Base-by-base conservation (phyloP, 2,888 invertebrate genomes). In the Selenia dentaria region DNA sequence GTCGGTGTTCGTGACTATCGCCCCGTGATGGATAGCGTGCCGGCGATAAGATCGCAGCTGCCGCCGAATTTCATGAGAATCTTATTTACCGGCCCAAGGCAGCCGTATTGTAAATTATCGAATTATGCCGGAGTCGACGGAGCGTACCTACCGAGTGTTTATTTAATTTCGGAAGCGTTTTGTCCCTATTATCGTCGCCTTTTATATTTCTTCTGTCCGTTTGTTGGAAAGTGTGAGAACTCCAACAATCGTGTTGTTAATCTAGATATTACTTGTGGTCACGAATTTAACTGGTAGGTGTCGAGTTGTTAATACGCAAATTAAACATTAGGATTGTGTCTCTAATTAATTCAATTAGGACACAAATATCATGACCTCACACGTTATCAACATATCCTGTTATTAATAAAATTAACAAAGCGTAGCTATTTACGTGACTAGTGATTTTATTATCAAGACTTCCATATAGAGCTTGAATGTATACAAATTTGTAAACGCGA, bases 61-160 rank as follows among this genome's bases (percentile, higher is more conserved):
- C 85, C 74, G 79, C 79, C 83, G 83, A 84, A 83, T 85, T 86
- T 80, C 79, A 76, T 76, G 79, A 83, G 80, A 84, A 79, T 72
- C 77, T 79, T 77, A 75, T 79, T 81, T 79, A 80, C 74, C 70
- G 74, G 79, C 80, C 77, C 61, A 75, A 74, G 78, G 79, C 76
- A 67, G 63, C 62, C 54, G 60, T 71, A 72, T 84, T 79, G 78
- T 82, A 83, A 82, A 85, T 86, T 84, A 85, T 83, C 80, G 79
- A 83, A 84, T 85, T 84, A 85, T 74, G 74, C 74, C 62, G 59
- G 75, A 73, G 73, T 62, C 73, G 71, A 65, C 74, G 65, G 71
- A 75, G 71, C 73, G 71, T 74, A 73, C 74, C 67, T 75, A 73
- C 82, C 40, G 79, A 80, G 81, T 86, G 85, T 83, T 86, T 85